Percentiles rank a stretch among this genome's conserved stretches.
Evolutionary conservation across 2,797 vertebrate species (phyloP).

Genomic region (Pseudomugil gertrudae): DNA sequence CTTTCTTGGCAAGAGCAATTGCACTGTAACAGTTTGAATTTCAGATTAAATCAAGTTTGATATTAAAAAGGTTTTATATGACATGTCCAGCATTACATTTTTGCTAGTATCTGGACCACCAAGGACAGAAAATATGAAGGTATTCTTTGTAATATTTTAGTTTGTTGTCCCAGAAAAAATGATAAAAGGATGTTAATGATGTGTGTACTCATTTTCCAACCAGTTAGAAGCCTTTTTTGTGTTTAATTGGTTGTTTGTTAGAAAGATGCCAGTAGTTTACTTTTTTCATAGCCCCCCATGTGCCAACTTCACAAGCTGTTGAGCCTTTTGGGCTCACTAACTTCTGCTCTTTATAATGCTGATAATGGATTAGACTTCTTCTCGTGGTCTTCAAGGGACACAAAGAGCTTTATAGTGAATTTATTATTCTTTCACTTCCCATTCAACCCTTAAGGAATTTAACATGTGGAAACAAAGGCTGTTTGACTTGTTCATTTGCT

Average conservation of each 20-base stretch:
- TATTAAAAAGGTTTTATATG: slow-evolving; percentile 2
- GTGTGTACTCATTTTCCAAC: not conserved
- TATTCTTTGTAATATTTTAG: not conserved
- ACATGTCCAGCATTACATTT: not conserved
- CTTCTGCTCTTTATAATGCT: not conserved
- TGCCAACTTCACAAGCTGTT: not conserved
- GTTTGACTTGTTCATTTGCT: not conserved
- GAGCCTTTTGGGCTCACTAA: not conserved
- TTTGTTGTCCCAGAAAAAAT: not conserved
- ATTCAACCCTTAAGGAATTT: not conserved
- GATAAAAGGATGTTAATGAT: not conserved
- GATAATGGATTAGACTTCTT: not conserved
- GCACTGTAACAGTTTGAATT: slow-evolving; percentile 1
- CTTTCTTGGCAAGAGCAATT: not conserved
- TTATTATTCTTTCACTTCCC: too few relatives aligned
- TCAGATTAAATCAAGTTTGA: not conserved
- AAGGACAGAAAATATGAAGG: slow-evolving; percentile 4
- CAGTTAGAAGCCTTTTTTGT: not conserved
- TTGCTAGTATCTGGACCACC: not conserved
- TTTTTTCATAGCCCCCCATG: not conserved
- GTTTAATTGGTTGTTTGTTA: not conserved
- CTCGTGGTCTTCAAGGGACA: not conserved
- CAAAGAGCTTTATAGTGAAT: not conserved
- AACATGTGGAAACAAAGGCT: not conserved
- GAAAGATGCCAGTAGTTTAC: not conserved